Evolutionary conservation across 2,797 vertebrate species (phyloP), one percentile per base, ranked within the genome.

Genomic region (Lithobates pipiens): DNA sequence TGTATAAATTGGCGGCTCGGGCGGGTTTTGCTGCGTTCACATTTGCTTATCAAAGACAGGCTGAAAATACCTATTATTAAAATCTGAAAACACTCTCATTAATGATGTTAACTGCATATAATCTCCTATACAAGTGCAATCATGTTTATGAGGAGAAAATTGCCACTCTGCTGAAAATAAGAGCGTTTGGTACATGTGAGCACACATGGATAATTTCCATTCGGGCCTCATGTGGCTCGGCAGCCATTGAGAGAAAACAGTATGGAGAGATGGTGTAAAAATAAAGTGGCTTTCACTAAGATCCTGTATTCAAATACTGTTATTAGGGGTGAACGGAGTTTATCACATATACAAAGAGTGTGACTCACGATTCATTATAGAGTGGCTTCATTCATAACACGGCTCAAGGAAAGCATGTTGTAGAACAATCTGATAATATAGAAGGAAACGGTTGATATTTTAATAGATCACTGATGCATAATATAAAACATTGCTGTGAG

Each of bases 141-240:
- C 80, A 79, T 74, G 76, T 74, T 83, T 83, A 82, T 77, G 67
- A 86, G 85, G 75, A 67, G 75, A 83, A 79, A 83, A 86, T 83
- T 83, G 61, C 16, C 70, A 50, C 68, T 86, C 69, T 15, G 36
- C n/a, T 61, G 10, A 67, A 50, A 68, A 78, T 77, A 61, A 74
- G 44, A 83, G 57, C 29, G 15, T 11, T 86, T 63, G 29, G 27
- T 79, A 77, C 80, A 79, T 78, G 75, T 69, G 76, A 70, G 69
- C 74, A 67, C 74, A 67, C 71, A 13, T 54, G 42, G 70, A 71
- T 82, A 67, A 84, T 80, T 75, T 16, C 34, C 44, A 54, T 50
- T 78, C 23, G 16, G 80, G 39, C 44, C 8, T 57, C 54, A 69
- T 46, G 54, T 29, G 76, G 61, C 29, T 80, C 36, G 65, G 21